Conservation (phyloP, 1,140 invertebrate genomes). For the Pseudoatta argentina region DNA sequence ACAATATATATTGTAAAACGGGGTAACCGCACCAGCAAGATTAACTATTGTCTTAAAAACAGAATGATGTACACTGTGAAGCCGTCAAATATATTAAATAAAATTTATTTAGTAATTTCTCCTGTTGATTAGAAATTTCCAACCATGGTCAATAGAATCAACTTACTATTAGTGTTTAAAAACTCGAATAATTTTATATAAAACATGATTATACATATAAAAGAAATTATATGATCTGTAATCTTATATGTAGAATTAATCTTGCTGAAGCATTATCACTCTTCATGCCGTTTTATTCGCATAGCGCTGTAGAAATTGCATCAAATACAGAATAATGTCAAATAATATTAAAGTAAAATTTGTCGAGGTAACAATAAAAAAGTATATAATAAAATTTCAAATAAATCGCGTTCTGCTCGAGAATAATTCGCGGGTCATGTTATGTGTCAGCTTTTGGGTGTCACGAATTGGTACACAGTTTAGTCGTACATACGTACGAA, state of each 20-base stretch:
- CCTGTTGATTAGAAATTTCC: background rate
- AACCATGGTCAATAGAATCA: background rate
- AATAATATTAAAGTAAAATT: background rate
- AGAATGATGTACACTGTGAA: background rate
- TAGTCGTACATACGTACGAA: slow-evolving; percentile 1
- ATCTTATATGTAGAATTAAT: background rate
- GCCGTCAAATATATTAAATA: background rate
- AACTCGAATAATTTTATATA: background rate
- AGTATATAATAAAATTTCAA: slow-evolving; percentile 1
- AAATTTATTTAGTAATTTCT: background rate
- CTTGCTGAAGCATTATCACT: slow-evolving; percentile 14
- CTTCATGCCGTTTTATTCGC: slow-evolving; percentile 2
- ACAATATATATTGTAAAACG: slow-evolving; percentile 21
- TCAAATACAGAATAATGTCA: slow-evolving; percentile 1
- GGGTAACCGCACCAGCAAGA: slow-evolving; percentile 14
- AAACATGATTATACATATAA: too few relatives aligned
- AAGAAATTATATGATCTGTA: background rate
- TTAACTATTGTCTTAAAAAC: background rate
- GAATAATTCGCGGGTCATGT: background rate
- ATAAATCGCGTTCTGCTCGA: slow-evolving; percentile 26
- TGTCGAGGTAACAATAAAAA: background rate
- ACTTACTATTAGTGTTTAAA: background rate
- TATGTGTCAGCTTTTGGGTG: slow-evolving; percentile 20
- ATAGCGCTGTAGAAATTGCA: slow-evolving; percentile 5
- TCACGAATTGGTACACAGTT: slow-evolving; percentile 62